Percentiles rank a stretch among this genome's conserved stretches.
These are phyloP conservation scores for Thyatira batis DNA, from an alignment of 2,888 invertebrate genomes.

Conservation along the genomic window DNA sequence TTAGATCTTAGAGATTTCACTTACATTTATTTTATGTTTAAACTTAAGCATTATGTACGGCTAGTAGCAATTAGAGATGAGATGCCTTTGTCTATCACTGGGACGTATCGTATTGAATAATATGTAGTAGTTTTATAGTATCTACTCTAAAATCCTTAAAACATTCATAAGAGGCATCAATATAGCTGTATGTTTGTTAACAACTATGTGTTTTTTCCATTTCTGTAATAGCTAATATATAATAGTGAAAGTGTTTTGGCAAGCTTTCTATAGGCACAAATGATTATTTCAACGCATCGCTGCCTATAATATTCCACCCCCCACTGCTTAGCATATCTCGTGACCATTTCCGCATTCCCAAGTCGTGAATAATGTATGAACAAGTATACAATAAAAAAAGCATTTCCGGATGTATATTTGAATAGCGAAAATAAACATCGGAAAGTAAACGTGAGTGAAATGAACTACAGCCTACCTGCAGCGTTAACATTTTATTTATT, in stretches of 20 bases:
- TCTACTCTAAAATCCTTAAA: too few species aligned
- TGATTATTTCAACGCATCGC: not conserved
- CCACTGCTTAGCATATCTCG: conserved; percentile 1
- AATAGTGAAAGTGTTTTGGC: not conserved
- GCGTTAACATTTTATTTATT: not conserved
- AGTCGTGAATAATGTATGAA: conserved; percentile 2
- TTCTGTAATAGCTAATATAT: not conserved
- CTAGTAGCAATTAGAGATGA: too few species aligned
- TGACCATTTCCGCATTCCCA: not conserved
- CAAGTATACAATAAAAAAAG: not conserved
- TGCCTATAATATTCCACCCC: not conserved
- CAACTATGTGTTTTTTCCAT: too few species aligned
- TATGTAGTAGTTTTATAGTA: too few species aligned
- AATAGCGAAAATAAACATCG: not conserved
- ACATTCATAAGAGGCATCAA: too few species aligned
- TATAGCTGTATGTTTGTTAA: too few species aligned
- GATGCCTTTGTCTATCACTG: too few species aligned
- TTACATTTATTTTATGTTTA: too few species aligned
- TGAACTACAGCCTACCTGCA: not conserved
- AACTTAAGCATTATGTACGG: too few species aligned
- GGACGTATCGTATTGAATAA: too few species aligned
- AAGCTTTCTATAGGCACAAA: not conserved
- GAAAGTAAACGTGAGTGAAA: not conserved
- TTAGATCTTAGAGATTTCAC: too few species aligned
- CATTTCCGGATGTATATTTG: not conserved